phyloP scores from a whole-genome alignment of 2,113 vertebrate species.

The Cervus canadensis region DNA sequence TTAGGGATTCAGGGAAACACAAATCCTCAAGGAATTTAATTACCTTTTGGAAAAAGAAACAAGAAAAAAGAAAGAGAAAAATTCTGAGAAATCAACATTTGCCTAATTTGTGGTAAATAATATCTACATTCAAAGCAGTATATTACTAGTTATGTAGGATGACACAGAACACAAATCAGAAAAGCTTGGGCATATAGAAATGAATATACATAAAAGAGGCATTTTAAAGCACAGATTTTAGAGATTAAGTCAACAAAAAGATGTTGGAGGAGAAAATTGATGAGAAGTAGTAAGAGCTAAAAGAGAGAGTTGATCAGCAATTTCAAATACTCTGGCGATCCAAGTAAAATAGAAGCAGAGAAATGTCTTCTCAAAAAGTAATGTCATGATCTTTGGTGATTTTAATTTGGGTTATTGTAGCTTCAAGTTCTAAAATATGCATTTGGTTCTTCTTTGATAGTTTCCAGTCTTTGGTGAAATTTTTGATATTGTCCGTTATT shows the following conservation, averaged over 20 bases:
- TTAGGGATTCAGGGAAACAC: background rate
- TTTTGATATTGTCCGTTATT: background rate
- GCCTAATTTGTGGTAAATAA: background rate
- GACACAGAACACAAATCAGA: background rate
- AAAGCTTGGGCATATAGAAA: background rate
- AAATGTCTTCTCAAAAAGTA: background rate
- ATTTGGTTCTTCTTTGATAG: background rate
- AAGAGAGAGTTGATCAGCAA: background rate
- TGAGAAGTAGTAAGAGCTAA: background rate
- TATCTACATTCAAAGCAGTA: background rate
- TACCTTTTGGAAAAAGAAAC: background rate
- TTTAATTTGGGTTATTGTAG: background rate
- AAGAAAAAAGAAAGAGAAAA: background rate
- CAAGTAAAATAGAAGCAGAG: background rate
- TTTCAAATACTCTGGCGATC: background rate
- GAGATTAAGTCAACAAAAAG: background rate
- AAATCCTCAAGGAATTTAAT: background rate
- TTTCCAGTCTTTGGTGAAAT: background rate
- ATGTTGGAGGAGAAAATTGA: background rate
- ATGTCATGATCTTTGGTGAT: background rate
- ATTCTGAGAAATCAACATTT: background rate
- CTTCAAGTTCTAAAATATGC: background rate
- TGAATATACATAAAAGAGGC: background rate
- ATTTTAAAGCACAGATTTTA: background rate
- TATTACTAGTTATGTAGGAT: background rate